These are phyloP conservation scores for Polymixis flavicincta DNA, from an alignment of 2,888 invertebrate species.

Conservation along the genomic window DNA sequence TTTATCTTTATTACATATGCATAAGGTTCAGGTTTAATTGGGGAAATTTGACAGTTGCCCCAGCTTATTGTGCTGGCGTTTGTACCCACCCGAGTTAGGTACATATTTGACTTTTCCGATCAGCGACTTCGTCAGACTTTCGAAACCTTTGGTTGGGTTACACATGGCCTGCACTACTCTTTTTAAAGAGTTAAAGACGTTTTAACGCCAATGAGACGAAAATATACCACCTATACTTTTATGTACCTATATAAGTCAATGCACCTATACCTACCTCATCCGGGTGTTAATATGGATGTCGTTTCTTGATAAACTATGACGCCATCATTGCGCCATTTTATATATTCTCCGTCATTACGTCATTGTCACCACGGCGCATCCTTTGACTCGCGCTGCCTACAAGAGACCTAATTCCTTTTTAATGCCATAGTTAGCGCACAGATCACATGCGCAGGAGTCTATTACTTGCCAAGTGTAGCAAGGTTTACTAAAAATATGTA, in stretches of 20 bases:
- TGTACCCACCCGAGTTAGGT: neutral
- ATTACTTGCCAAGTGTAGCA: slow-evolving; percentile 47
- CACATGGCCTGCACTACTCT: neutral
- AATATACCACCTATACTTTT: too few relatives aligned
- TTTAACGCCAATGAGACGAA: too few relatives aligned
- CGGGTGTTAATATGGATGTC: neutral
- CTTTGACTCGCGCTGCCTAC: slow-evolving; percentile 44
- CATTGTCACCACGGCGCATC: slow-evolving; percentile 44
- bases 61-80: too few relatives aligned
- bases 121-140: too few relatives aligned
- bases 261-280: neutral
- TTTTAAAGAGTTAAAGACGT: too few relatives aligned
- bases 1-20: too few relatives aligned
- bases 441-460: slow-evolving; percentile 45
- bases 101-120: neutral
- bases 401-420: slow-evolving; percentile 42
- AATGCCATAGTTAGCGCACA: slow-evolving; percentile 50
- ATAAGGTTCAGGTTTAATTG: too few relatives aligned
- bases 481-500: slow-evolving; percentile 44
- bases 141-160: neutral
- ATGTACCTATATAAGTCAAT: too few relatives aligned
- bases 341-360: slow-evolving; percentile 45
- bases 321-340: slow-evolving; percentile 28
- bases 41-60: too few relatives aligned
- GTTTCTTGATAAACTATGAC: slow-evolving; percentile 41